Percentiles rank a stretch among this genome's conserved stretches.
phyloP scores from a whole-genome alignment of 2,113 vertebrate genomes.

The Corythornis vintsioides region DNA sequence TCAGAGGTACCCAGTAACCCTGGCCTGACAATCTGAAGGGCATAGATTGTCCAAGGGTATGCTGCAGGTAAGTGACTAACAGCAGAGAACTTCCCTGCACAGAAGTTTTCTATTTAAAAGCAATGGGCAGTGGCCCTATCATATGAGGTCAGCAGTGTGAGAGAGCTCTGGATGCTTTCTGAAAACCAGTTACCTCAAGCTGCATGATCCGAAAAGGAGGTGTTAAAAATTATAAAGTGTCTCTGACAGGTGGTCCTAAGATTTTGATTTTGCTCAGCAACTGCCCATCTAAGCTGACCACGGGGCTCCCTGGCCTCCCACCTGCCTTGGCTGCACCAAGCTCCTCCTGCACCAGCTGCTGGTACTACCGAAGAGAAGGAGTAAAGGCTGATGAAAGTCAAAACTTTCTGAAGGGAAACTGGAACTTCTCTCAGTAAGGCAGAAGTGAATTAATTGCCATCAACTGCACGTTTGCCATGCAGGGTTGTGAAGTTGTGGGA shows the following conservation, averaged over 20 bases:
- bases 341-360: background rate
- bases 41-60: background rate
- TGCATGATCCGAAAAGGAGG: rapidly evolving
- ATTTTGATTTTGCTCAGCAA: background rate
- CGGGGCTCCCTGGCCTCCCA: background rate
- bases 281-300: background rate
- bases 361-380: background rate
- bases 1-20: background rate
- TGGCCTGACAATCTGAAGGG: rapidly evolving
- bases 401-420: background rate
- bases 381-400: background rate
- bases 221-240: background rate
- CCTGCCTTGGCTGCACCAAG: rapidly evolving
- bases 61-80: background rate
- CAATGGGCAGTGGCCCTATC: rapidly evolving
- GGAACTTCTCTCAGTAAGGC: background rate
- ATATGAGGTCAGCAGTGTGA: rapidly evolving
- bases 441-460: background rate
- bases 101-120: background rate
- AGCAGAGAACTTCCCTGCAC: background rate
- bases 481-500: background rate
- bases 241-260: background rate
- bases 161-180: rapidly evolving
- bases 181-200: background rate
- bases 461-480: rapidly evolving